phyloP scores from a whole-genome alignment of 2,113 vertebrate genomes.

The Ancistrus triradiatus region DNA sequence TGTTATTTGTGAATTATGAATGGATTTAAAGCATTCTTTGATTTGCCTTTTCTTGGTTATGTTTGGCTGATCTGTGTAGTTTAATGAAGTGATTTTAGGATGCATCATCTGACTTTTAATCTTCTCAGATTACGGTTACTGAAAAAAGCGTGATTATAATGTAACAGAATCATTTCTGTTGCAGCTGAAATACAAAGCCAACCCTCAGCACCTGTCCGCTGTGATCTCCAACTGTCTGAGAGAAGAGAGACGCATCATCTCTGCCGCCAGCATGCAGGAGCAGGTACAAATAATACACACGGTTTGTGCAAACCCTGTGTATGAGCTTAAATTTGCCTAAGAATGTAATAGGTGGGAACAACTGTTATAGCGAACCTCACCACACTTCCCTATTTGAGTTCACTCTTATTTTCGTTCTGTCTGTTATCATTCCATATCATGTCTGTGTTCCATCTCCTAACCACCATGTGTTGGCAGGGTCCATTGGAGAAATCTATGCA shows the following conservation, averaged over 20 bases:
- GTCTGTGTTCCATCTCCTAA: not conserved
- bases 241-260: slow-evolving; percentile 88
- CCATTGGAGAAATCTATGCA: slow-evolving; percentile 88
- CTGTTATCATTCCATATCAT: not conserved
- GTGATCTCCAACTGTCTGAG: slow-evolving; percentile 88
- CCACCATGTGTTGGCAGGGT: slow-evolving; percentile 67
- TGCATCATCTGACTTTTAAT: too few relatives aligned
- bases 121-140: too few relatives aligned
- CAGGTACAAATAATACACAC: slow-evolving; percentile 74
- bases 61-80: too few relatives aligned
- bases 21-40: too few relatives aligned
- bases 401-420: not conserved
- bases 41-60: too few relatives aligned
- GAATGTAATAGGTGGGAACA: too few relatives aligned
- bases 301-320: not conserved
- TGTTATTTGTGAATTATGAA: too few relatives aligned
- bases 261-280: slow-evolving; percentile 83
- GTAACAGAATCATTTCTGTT: too few relatives aligned
- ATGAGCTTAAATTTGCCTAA: too few relatives aligned
- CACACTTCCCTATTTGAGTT: not conserved
- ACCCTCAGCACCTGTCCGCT: slow-evolving; percentile 80
- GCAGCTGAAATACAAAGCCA: slow-evolving; percentile 84
- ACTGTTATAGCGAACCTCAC: too few relatives aligned
- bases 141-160: too few relatives aligned
- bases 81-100: too few relatives aligned